These are phyloP conservation scores for Rhinoraja longicauda DNA, from an alignment of 2,797 vertebrate genomes.

Conservation along the genomic window DNA sequence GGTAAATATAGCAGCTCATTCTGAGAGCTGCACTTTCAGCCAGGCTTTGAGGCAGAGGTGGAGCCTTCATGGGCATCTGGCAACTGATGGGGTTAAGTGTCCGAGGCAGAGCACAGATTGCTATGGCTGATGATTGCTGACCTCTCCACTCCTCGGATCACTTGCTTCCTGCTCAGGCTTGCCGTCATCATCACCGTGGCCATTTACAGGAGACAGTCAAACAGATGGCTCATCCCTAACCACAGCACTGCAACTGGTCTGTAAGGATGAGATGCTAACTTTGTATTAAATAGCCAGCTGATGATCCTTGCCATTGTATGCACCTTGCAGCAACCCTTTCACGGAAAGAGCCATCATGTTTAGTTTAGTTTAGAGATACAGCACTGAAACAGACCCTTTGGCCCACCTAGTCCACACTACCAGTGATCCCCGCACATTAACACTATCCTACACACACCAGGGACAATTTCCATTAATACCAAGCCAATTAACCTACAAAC, in stretches of 20 bases:
- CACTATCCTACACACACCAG: no score
- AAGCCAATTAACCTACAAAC: no score
- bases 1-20: background rate
- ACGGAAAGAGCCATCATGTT: background rate
- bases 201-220: conserved; percentile 34
- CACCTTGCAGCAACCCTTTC: background rate
- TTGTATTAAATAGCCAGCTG: background rate
- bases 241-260: background rate
- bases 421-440: no score
- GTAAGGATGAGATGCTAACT: background rate
- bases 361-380: no score
- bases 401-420: no score
- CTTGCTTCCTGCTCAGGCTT: conserved; percentile 7
- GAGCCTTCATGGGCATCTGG: background rate
- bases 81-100: background rate
- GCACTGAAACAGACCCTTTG: no score
- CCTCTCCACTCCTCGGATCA: background rate
- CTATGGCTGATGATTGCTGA: background rate
- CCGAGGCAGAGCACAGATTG: background rate
- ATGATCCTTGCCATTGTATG: background rate
- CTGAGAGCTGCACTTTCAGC: background rate
- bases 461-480: no score
- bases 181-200: background rate
- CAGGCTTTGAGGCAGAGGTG: background rate
- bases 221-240: conserved; percentile 31